phyloP scores from a whole-genome alignment of 2,888 invertebrate species.

The Gari tellinella region DNA sequence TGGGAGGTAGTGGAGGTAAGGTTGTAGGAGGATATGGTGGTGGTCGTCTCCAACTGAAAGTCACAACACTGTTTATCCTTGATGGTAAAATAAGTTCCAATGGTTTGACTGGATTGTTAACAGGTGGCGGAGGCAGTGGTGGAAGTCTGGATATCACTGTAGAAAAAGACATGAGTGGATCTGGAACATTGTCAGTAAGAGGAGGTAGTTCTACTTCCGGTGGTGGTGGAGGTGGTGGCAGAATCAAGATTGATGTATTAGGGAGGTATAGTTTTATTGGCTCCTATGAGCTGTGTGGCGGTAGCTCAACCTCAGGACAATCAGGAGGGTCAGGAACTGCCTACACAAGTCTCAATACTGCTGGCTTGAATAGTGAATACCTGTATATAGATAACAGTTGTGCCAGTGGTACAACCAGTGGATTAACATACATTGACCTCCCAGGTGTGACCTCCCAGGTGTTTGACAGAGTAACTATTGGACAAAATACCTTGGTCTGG shows the following conservation, averaged over 20 bases:
- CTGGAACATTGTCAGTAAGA: constrained; percentile 56
- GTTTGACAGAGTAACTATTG: constrained; percentile 58
- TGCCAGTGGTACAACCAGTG: constrained; percentile 37
- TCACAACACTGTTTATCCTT: constrained; percentile 41
- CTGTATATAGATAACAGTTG: constrained; percentile 56
- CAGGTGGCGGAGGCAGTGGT: constrained; percentile 71
- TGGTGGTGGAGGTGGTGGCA: constrained; percentile 74
- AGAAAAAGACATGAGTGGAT: constrained; percentile 51
- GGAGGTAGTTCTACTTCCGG: constrained; percentile 60
- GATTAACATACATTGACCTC: constrained; percentile 59
- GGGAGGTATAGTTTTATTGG: constrained; percentile 65
- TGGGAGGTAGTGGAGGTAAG: constrained; percentile 59
- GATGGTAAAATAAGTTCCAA: constrained; percentile 67
- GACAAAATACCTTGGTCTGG: constrained; percentile 51
- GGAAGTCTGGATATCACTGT: constrained; percentile 56
- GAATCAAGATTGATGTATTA: constrained; percentile 49
- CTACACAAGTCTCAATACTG: constrained; percentile 34
- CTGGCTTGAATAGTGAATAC: constrained; percentile 26
- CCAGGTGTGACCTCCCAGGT: constrained; percentile 17
- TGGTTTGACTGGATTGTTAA: constrained; percentile 53
- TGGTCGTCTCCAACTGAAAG: constrained; percentile 46
- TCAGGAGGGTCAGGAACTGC: constrained; percentile 73
- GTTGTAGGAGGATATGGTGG: constrained; percentile 63
- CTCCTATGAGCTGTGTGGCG: constrained; percentile 58
- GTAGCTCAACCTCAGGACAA: constrained; percentile 50